These are phyloP conservation scores for Dasypogon diadema DNA, from an alignment of 2,888 invertebrate genomes.

Conservation along the genomic window DNA sequence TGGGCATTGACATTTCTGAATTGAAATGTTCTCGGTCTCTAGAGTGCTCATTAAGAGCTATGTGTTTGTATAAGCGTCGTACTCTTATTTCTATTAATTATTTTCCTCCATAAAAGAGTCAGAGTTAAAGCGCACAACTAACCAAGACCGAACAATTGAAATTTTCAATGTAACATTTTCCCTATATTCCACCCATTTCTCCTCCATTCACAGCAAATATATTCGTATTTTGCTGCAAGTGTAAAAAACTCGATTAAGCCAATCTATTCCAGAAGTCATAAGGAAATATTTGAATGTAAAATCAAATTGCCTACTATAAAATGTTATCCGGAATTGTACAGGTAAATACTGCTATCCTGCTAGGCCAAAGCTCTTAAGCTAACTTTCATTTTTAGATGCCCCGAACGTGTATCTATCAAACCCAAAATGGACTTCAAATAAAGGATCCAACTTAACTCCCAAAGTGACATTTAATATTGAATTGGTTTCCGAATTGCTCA, in stretches of 20 bases:
- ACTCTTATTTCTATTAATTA: no score
- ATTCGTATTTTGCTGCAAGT: not conserved
- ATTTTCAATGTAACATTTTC: no score
- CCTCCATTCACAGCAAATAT: no score
- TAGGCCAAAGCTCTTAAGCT: not conserved
- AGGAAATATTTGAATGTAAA: conserved; percentile 23
- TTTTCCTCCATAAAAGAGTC: no score
- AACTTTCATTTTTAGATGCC: not conserved
- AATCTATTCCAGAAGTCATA: not conserved
- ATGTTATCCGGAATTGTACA: not conserved
- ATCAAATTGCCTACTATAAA: conserved; percentile 6
- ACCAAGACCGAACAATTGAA: no score
- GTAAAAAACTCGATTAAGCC: not conserved
- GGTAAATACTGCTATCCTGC: conserved; percentile 16
- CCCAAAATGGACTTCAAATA: conserved; percentile 23
- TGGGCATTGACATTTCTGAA: no score
- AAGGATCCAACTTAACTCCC: conserved; percentile 33
- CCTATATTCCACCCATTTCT: no score
- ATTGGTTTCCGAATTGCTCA: conserved; percentile 51
- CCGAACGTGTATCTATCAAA: not conserved
- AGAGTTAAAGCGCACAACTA: no score
- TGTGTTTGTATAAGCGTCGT: no score
- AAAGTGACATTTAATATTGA: conserved; percentile 51
- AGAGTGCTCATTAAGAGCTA: no score
- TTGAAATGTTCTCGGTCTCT: no score